phyloP scores from a whole-genome alignment of 2,113 vertebrate species.

The Calidris pygmaea region DNA sequence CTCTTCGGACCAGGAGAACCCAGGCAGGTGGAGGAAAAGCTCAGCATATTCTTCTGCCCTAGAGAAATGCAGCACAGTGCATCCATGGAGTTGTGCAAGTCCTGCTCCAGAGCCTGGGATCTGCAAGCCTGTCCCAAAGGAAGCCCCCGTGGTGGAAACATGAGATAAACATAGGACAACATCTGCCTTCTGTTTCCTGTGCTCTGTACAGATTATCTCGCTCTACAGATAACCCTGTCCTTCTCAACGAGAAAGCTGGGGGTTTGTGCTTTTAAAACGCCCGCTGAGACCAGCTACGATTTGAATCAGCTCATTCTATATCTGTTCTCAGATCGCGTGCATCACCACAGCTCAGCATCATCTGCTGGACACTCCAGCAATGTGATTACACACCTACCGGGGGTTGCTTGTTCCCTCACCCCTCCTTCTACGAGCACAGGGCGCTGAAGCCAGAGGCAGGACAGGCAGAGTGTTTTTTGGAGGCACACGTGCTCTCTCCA shows the following conservation, averaged over 20 bases:
- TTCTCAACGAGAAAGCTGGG: neutral
- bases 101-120: neutral
- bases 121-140: neutral
- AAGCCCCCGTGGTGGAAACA: neutral
- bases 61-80: neutral
- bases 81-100: neutral
- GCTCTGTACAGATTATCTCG: neutral
- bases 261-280: neutral
- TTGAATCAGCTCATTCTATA: neutral
- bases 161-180: neutral
- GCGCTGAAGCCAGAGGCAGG: neutral
- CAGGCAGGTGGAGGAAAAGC: constrained; percentile 21
- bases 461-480: neutral
- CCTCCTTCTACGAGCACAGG: neutral
- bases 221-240: neutral
- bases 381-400: neutral
- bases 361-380: neutral
- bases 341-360: neutral
- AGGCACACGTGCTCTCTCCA: neutral
- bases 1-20: neutral
- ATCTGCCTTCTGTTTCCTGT: constrained; percentile 55
- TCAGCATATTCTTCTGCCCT: neutral
- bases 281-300: neutral
- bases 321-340: neutral
- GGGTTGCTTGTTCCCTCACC: neutral